These are phyloP conservation scores for Neria commutata DNA, from an alignment of 2,888 invertebrate species.

Conservation along the genomic window DNA sequence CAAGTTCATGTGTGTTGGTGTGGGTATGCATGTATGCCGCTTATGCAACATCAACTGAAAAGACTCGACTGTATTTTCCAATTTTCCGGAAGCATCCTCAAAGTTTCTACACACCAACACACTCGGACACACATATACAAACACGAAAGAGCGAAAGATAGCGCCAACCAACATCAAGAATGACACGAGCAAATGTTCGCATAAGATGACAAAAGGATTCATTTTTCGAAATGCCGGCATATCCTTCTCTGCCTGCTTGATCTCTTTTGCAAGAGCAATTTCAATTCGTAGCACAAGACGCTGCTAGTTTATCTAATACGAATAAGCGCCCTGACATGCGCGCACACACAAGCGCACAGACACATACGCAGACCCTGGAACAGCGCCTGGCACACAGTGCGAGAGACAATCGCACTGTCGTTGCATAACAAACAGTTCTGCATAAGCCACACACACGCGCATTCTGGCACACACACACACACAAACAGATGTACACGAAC, in stretches of 20 bases:
- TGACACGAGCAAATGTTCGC: conserved; percentile 35
- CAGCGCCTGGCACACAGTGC: too few species aligned
- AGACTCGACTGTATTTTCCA: too few species aligned
- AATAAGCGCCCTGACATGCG: conserved; percentile 42
- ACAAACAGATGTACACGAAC: neutral
- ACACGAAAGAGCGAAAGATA: too few species aligned
- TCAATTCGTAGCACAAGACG: conserved; percentile 50
- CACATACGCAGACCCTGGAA: too few species aligned
- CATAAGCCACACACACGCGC: neutral
- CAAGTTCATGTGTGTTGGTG: too few species aligned
- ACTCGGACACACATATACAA: too few species aligned
- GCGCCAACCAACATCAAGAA: conserved; percentile 37
- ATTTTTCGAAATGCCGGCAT: neutral
- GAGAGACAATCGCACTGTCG: neutral
- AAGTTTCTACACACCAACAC: too few species aligned
- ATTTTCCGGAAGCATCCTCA: too few species aligned
- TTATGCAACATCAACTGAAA: too few species aligned
- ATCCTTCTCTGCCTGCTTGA: neutral
- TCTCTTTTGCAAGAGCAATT: conserved; percentile 29
- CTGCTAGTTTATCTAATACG: conserved; percentile 49
- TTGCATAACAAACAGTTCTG: neutral
- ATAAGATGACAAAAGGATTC: neutral
- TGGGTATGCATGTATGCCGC: too few species aligned
- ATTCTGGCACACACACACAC: too few species aligned
- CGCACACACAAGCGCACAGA: neutral